Percentiles rank a stretch among this genome's conserved stretches.
Conservation (phyloP, 2,888 invertebrate species). For the Chaitophorus viminalis region DNA sequence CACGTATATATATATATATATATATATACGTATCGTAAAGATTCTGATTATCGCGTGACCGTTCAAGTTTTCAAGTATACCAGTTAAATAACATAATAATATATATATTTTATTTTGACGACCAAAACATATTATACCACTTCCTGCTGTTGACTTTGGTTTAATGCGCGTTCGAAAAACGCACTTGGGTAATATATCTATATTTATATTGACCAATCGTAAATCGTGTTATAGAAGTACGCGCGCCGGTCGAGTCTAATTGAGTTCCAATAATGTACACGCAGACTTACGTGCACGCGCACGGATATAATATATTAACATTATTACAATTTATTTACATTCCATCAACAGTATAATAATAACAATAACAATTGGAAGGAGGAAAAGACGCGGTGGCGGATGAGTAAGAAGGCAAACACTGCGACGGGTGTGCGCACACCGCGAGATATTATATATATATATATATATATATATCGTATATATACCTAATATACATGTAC, state of each 20-base stretch:
- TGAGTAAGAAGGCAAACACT: constrained; percentile 54
- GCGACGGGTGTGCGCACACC: neutral
- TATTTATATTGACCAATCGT: constrained; percentile 41
- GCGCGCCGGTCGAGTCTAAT: constrained; percentile 4
- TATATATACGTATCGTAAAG: no score
- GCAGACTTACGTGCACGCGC: neutral
- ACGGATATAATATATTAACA: neutral
- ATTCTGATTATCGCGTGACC: no score
- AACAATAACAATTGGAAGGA: neutral
- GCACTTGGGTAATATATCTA: neutral
- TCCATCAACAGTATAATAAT: no score
- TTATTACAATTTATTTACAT: neutral
- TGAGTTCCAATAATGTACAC: neutral
- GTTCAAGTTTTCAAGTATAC: constrained; percentile 28
- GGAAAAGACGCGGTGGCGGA: constrained; percentile 15
- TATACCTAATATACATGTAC: no score
- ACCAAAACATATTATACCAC: constrained; percentile 38
- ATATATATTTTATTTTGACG: constrained; percentile 14
- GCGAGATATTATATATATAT: neutral
- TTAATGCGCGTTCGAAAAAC: constrained; percentile 15
- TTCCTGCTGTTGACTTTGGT: constrained; percentile 54
- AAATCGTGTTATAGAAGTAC: constrained; percentile 13
- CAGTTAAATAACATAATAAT: neutral
- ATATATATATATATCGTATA: no score
- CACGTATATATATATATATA: no score